phyloP scores from a whole-genome alignment of 2,888 invertebrate genomes.

The Acanthosepion esculentum region DNA sequence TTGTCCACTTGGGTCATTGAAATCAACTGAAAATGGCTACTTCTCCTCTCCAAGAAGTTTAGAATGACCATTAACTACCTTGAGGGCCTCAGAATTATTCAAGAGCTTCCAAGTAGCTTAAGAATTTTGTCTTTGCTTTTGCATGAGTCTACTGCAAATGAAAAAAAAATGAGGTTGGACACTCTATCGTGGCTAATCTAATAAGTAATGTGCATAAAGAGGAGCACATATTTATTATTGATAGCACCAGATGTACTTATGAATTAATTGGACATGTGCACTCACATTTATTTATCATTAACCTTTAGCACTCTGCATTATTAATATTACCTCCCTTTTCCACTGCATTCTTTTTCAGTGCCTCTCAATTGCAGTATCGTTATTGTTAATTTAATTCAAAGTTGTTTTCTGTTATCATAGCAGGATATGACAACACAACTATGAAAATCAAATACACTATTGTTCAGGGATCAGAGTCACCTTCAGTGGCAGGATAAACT shows the following conservation, averaged over 20 bases:
- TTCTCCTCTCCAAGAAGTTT: not conserved
- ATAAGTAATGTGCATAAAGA: not conserved
- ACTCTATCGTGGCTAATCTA: not conserved
- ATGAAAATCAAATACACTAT: no score
- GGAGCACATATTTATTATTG: not conserved
- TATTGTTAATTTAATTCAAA: no score
- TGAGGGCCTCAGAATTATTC: not conserved
- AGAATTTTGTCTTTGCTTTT: not conserved
- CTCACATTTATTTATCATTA: not conserved
- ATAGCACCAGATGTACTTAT: not conserved
- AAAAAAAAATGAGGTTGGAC: not conserved
- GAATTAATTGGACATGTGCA: not conserved
- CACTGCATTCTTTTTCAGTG: no score
- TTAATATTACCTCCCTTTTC: no score
- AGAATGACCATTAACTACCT: not conserved
- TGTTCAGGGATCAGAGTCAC: no score
- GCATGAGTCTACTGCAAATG: not conserved
- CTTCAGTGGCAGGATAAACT: no score
- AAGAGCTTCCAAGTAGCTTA: not conserved
- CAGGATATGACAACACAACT: no score
- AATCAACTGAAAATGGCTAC: not conserved
- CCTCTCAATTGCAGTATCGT: no score
- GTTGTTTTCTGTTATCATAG: no score
- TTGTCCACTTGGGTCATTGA: constrained; percentile 14
- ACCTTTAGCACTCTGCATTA: no score